Percentiles rank a stretch among this genome's conserved stretches.
These are phyloP conservation scores for Ceratosolen fusciceps DNA, from an alignment of 1,140 invertebrate genomes.

Conservation along the genomic window DNA sequence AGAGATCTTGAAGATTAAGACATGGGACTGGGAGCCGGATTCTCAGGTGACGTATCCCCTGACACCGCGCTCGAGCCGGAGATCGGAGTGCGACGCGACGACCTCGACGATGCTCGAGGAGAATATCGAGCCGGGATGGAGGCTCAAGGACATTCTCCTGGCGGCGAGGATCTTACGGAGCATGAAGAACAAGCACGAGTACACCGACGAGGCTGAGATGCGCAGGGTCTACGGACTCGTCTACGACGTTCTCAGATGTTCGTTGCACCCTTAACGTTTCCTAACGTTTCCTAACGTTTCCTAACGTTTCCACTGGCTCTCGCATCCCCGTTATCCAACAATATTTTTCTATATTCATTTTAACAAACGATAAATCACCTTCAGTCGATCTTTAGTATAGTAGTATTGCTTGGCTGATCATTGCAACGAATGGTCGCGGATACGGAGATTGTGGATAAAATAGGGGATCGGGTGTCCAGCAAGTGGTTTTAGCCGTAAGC, in stretches of 20 bases:
- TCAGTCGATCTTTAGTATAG: too few species aligned
- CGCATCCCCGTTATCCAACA: too few species aligned
- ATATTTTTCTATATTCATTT: too few species aligned
- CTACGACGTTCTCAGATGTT: constrained; percentile 85
- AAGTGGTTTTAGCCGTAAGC: too few species aligned
- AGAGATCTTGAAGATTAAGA: neutral
- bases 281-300: too few species aligned
- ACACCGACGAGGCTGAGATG: constrained; percentile 82
- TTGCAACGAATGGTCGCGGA: too few species aligned
- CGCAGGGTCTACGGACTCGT: constrained; percentile 81
- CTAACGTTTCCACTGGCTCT: too few species aligned
- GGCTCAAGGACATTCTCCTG: constrained; percentile 58
- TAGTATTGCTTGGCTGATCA: too few species aligned
- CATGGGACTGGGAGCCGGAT: constrained; percentile 63
- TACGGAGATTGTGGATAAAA: too few species aligned
- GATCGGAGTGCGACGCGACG: constrained; percentile 30
- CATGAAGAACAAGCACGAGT: constrained; percentile 32
- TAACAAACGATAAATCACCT: too few species aligned
- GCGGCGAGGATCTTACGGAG: constrained; percentile 58
- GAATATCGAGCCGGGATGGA: constrained; percentile 61
- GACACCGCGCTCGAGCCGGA: constrained; percentile 47
- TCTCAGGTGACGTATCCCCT: constrained; percentile 26
- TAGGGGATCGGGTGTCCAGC: too few species aligned
- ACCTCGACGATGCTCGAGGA: constrained; percentile 38
- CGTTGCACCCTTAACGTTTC: constrained; percentile 47